phyloP scores from a whole-genome alignment of 2,797 vertebrate genomes.

The Oreonectes daqikongensis region DNA sequence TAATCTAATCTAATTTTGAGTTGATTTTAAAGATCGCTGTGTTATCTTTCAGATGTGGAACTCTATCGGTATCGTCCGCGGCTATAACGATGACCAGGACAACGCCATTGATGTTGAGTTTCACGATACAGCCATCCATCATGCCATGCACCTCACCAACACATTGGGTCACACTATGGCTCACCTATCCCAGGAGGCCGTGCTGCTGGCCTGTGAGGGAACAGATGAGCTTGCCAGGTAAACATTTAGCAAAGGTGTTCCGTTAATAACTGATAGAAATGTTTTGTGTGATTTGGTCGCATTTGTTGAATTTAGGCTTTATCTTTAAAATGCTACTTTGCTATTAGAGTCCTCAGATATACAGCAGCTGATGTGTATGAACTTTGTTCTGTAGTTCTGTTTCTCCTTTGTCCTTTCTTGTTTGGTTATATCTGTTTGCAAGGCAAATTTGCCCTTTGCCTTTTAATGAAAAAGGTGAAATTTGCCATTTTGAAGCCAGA shows the following conservation, averaged over 20 bases:
- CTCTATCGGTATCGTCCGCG: conserved; percentile 89
- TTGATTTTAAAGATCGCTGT: background rate
- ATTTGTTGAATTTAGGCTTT: background rate
- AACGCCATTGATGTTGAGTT: conserved; percentile 95
- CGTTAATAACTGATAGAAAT: background rate
- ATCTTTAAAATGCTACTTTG: background rate
- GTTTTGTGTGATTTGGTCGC: background rate
- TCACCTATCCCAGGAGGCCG: conserved; percentile 88
- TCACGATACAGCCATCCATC: conserved; percentile 90
- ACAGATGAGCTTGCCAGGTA: conserved; percentile 90
- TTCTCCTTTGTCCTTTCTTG: background rate
- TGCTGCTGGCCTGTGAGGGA: conserved; percentile 87
- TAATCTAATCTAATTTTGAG: too few species aligned
- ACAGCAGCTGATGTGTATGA: background rate
- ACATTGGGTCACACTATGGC: conserved; percentile 86
- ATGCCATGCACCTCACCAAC: conserved; percentile 93
- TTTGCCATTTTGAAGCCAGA: background rate
- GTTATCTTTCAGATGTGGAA: conserved; percentile 86
- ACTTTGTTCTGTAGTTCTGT: background rate
- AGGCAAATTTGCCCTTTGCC: conserved; percentile 22
- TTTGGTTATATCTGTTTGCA: background rate
- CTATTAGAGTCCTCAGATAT: background rate
- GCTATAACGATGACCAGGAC: conserved; percentile 96
- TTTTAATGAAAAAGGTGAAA: background rate
- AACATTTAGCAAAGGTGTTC: background rate